These are phyloP conservation scores for Hylia prasina DNA, from an alignment of 2,113 vertebrate genomes.

Conservation along the genomic window DNA sequence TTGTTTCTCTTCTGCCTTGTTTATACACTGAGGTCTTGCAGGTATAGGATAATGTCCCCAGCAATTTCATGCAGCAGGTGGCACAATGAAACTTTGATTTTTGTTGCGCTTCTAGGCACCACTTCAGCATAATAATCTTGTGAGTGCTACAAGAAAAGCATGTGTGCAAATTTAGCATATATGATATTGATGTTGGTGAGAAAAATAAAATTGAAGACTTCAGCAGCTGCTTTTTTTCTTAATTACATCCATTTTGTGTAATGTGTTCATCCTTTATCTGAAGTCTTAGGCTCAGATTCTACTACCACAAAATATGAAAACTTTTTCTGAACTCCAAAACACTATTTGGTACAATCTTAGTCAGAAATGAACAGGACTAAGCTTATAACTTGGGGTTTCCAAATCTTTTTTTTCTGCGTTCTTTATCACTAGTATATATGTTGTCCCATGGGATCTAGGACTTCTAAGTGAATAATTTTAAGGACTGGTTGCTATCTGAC, in stretches of 20 bases:
- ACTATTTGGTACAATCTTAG: not conserved
- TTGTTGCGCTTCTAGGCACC: not conserved
- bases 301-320: not conserved
- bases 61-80: not conserved
- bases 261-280: not conserved
- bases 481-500: not conserved
- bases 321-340: not conserved
- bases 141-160: not conserved
- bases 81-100: not conserved
- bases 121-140: not conserved
- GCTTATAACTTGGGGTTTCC: not conserved
- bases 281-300: not conserved
- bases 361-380: not conserved
- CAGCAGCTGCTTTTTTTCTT: not conserved
- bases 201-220: not conserved
- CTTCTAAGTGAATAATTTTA: not conserved
- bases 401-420: rapidly evolving
- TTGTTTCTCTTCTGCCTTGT: not conserved
- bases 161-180: not conserved
- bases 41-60: not conserved
- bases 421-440: not conserved
- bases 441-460: not conserved
- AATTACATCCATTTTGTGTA: not conserved
- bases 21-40: not conserved
- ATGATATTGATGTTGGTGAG: not conserved